Evolutionary conservation across 2,888 invertebrate genomes (phyloP), one percentile per base, ranked within the genome.

Genomic region (Lamellibrachia satsuma): DNA sequence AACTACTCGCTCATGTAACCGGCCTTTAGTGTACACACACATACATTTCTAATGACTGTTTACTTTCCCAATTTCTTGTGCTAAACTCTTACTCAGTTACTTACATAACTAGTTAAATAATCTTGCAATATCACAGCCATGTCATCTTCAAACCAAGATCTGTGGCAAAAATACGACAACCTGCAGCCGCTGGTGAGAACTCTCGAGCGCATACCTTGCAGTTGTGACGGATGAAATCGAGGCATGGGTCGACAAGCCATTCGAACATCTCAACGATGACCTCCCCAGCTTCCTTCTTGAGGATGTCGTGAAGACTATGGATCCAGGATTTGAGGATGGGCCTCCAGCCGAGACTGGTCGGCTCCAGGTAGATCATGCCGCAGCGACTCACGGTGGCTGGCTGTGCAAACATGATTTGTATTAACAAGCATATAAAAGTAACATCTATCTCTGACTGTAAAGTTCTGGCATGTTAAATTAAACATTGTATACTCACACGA

Each of bases 341-440:
- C 94, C 97, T 97, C 98, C 98, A 98, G 3, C 99, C 99, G 7
- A 99, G 97, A 1, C 98, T 97, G 22, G 95, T 94, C 0, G 99
- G 98, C 96, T 99, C 99, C 97, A 99, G 97, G 96, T 99, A 99
- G 95, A 99, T 98, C 99, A 99, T 99, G 91, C 98, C 98, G 96
- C 99, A 99, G 92, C 98, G 97, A 22, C 98, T 98, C 1, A 99
- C 98, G 6, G 98, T 98, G 7, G 98, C 98, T 51, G 98, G 98
- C 97, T 97, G 94, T 22, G 93, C 75, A 75, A 8, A 57, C 6
- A 7, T 39, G 39, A 39, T 39, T 39, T 8, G 15, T 15, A 57
- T 6, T 22, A 15, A 75, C 22, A 22, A n/a, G 75, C 22, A 75
- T 15, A 22, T 11, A 4, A 75, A 6, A 75, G n/a, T n/a, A 39